These are phyloP conservation scores for Coboldia fuscipes DNA, from an alignment of 1,140 invertebrate genomes.

Conservation along the genomic window DNA sequence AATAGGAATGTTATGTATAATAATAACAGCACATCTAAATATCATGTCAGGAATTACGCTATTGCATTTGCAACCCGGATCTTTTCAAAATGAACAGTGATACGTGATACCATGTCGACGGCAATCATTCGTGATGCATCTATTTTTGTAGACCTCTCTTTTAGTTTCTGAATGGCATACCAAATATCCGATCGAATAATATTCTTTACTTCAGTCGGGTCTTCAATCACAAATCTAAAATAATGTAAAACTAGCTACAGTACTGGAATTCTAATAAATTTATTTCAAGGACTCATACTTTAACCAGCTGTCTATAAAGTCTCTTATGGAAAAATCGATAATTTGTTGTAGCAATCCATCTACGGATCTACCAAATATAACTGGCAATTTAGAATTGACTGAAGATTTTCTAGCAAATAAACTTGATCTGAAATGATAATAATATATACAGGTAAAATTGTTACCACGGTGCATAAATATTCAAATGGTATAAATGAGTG, in stretches of 20 bases:
- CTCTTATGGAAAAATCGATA: slow-evolving; percentile 53
- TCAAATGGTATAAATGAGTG: slow-evolving; percentile 4
- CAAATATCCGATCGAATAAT: slow-evolving; percentile 61
- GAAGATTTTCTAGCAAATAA: slow-evolving; percentile 19
- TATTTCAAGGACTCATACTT: slow-evolving; percentile 28
- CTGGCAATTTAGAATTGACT: slow-evolving; percentile 29
- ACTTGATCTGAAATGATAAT: slow-evolving; percentile 10
- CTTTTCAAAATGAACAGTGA: slow-evolving; percentile 69
- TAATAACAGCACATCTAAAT: background rate
- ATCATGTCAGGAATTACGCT: slow-evolving; percentile 33
- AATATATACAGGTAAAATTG: background rate
- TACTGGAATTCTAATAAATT: slow-evolving; percentile 1
- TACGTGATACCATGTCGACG: slow-evolving; percentile 52
- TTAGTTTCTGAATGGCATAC: slow-evolving; percentile 52
- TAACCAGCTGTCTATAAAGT: slow-evolving; percentile 58
- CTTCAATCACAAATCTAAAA: slow-evolving; percentile 20
- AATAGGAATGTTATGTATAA: slow-evolving; percentile 7
- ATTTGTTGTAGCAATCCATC: slow-evolving; percentile 65
- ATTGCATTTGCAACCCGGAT: slow-evolving; percentile 52
- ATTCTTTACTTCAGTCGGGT: slow-evolving; percentile 32
- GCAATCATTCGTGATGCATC: slow-evolving; percentile 67
- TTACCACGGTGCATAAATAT: background rate
- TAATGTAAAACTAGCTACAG: slow-evolving; percentile 1
- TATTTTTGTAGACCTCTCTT: slow-evolving; percentile 44
- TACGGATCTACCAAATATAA: slow-evolving; percentile 57